A percentile compares a stretch with the other conserved stretches of the same genome.
These are phyloP conservation scores for Scaptodrosophila lebanonensis DNA, from an alignment of 1,140 invertebrate species.

Conservation along the genomic window DNA sequence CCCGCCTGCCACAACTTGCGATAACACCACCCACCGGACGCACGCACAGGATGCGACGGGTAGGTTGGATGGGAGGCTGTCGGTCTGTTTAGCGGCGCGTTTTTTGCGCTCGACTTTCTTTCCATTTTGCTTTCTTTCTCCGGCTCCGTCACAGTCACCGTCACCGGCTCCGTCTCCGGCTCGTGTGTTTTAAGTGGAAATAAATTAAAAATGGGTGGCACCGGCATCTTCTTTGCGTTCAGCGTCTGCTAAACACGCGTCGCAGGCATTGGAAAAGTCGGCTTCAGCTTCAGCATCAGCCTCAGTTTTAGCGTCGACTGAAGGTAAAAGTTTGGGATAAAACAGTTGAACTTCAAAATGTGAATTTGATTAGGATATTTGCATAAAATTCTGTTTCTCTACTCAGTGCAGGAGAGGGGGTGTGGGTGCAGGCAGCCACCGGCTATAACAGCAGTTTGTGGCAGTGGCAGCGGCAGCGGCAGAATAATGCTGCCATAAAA, in stretches of 20 bases:
- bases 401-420: too few relatives aligned
- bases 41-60: constrained; percentile 62
- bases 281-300: constrained; percentile 32
- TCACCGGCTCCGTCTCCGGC: too few relatives aligned
- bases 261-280: constrained; percentile 28
- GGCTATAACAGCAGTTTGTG: constrained; percentile 9
- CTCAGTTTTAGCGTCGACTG: constrained; percentile 23
- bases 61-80: constrained; percentile 6
- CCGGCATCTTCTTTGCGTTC: neutral
- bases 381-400: constrained; percentile 75
- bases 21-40: constrained; percentile 58
- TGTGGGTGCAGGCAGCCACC: too few relatives aligned
- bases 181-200: constrained; percentile 70
- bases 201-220: constrained; percentile 75
- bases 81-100: constrained; percentile 7
- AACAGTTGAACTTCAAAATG: constrained; percentile 77
- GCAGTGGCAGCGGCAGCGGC: constrained; percentile 2
- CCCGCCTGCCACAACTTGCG: constrained; percentile 23
- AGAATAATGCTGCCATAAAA: constrained; percentile 39
- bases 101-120: constrained; percentile 22
- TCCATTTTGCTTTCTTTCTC: constrained; percentile 15
- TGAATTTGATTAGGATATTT: constrained; percentile 77
- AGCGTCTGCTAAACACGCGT: constrained; percentile 59
- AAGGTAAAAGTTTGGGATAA: constrained; percentile 73
- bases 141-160: too few relatives aligned